Conservation (phyloP, 1,140 invertebrate species). For the Drosophila funebris region DNA sequence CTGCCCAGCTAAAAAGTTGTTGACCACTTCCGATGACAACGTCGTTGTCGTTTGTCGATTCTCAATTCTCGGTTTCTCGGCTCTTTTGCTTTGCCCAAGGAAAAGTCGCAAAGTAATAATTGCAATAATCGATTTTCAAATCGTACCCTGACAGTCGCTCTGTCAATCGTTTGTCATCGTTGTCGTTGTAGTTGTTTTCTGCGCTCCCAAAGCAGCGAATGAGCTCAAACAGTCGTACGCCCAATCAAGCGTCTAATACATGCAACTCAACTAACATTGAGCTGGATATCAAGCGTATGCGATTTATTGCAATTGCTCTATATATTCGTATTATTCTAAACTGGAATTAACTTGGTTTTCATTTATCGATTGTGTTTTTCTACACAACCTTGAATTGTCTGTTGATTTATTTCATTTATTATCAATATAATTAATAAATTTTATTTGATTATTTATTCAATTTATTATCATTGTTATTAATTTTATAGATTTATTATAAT, state of each 20-base stretch:
- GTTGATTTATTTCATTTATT: no score
- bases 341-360: background rate
- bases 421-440: no score
- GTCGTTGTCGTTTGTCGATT: conserved; percentile 15
- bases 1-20: conserved; percentile 26
- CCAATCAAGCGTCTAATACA: conserved; percentile 3
- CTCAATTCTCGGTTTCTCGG: background rate
- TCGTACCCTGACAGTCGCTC: conserved; percentile 22
- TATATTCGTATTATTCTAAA: background rate
- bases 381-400: no score
- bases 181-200: background rate
- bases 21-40: conserved; percentile 24
- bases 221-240: background rate
- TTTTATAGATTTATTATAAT: no score
- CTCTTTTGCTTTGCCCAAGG: no score
- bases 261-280: background rate
- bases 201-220: background rate
- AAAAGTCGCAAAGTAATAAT: conserved; percentile 52
- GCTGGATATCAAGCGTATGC: background rate
- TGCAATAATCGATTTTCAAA: conserved; percentile 56
- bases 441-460: no score
- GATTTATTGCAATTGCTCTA: background rate
- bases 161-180: background rate
- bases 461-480: no score
- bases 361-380: background rate